phyloP scores from a whole-genome alignment of 2,888 invertebrate species.

The Mesorhabditis spiculigera region DNA sequence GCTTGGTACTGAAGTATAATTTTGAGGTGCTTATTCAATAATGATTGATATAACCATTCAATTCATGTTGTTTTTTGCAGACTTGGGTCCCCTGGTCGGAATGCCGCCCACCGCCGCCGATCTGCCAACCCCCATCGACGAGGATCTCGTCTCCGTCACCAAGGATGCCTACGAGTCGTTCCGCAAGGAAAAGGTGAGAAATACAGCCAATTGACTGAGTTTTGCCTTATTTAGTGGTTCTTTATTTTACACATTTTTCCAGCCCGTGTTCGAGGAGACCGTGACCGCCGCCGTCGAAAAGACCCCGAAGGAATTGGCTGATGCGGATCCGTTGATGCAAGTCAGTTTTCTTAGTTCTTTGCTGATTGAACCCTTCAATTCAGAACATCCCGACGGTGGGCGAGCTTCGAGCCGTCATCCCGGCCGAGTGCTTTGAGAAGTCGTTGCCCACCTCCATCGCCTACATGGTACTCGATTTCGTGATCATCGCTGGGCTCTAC shows the following conservation, averaged over 20 bases:
- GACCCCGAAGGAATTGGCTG: neutral
- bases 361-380: too few species aligned
- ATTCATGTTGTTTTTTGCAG: neutral
- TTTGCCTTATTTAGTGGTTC: too few species aligned
- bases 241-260: too few species aligned
- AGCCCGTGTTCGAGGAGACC: too few species aligned
- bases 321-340: conserved; percentile 2
- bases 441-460: conserved; percentile 35
- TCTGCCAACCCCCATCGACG: conserved; percentile 29
- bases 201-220: too few species aligned
- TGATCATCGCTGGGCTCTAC: conserved; percentile 31
- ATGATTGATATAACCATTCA: neutral
- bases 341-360: neutral
- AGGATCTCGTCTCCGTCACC: conserved; percentile 13
- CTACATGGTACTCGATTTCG: conserved; percentile 42
- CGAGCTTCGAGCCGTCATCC: conserved; percentile 48
- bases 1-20: too few species aligned
- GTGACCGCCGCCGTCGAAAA: too few species aligned
- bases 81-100: conserved; percentile 22
- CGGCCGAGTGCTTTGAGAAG: conserved; percentile 52
- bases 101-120: conserved; percentile 32
- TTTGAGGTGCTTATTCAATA: too few species aligned
- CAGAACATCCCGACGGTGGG: conserved; percentile 41
- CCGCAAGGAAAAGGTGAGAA: too few species aligned
- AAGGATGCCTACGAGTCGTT: neutral